Conservation (phyloP, 2,888 invertebrate species). For the Petrolisthes cinctipes region DNA sequence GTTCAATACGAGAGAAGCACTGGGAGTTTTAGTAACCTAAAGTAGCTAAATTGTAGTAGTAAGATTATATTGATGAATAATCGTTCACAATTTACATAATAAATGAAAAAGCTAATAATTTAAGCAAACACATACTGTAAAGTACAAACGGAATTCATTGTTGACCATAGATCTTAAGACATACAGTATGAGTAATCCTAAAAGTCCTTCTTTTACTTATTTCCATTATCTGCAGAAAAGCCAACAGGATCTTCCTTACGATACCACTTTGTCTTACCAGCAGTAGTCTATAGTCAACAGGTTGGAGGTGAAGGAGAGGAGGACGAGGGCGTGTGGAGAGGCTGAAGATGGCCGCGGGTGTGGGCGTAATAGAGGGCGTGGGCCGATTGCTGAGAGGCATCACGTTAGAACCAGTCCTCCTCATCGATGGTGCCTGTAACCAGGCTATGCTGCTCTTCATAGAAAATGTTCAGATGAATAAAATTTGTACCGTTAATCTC, state of each 20-base stretch:
- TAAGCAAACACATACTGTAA: too few species aligned
- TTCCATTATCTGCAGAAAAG: too few species aligned
- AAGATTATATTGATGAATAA: too few species aligned
- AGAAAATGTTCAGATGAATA: slow-evolving; percentile 55
- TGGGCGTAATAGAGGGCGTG: background rate
- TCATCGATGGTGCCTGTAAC: slow-evolving; percentile 52
- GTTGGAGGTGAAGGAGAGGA: background rate
- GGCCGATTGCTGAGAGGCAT: background rate
- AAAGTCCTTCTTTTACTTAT: too few species aligned
- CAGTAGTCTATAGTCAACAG: background rate
- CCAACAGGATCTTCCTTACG: background rate
- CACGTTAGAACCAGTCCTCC: slow-evolving; percentile 45
- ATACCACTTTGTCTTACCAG: background rate
- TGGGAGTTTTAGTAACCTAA: too few species aligned
- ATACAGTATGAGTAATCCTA: too few species aligned
- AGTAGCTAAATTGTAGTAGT: too few species aligned
- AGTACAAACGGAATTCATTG: too few species aligned
- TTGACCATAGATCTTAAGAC: too few species aligned
- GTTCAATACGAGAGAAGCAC: too few species aligned
- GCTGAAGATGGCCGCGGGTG: background rate
- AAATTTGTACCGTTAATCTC: slow-evolving; percentile 49
- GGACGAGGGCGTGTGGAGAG: background rate
- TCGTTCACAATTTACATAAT: too few species aligned
- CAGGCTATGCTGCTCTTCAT: slow-evolving; percentile 55
- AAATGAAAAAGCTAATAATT: too few species aligned